Evolutionary conservation across 92 coral and sea anemone species (phyloP), one percentile per base, ranked within the genome.

Genomic region (Heliopora coerulea): DNA sequence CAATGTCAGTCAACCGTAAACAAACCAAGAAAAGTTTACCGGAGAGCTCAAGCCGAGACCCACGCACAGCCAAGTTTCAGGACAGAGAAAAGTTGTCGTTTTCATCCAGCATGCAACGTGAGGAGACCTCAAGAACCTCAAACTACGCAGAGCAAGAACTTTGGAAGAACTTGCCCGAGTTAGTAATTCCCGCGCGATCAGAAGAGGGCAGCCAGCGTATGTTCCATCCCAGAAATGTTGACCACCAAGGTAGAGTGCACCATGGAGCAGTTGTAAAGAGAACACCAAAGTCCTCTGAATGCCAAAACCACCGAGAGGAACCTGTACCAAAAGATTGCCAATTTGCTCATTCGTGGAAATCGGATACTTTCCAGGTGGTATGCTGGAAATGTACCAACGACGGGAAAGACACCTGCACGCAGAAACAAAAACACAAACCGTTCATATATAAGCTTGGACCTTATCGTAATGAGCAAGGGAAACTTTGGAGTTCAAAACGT

Each of bases 321-420:
- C 8, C 6, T 24, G 1, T 72, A 27, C 32, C 50, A 15, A 49
- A 59, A 1, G 26, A 50, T 0, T 83, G 87, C 30, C 0, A 1
- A 13, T 83, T 31, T 72, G 88, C 84, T 8, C 88, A 84, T 27
- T 20, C 70, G 5, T 84, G 88, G 88, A 42, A 42, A 25, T 76
- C 75, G 1, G 88, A 84, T 29, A 79, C 83, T 46, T 49, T 84
- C 5, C 83, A 84, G 44, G 30, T 44, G 25, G 58, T 84, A 19
- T 84, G 88, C 30, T 56, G 18, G 0, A 33, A 39, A n/a, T 84
- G 88, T 8, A 79, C 88, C 10, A 17, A 28, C 0, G 17, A 14
- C 0, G 37, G 19, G 29, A 13, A 10, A 25, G 0, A 0, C 17
- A 21, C 2, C 17, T 83, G 86, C 14, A 14, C 26, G 24, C 59